phyloP scores from a whole-genome alignment of 2,797 vertebrate genomes.

The Pseudopleuronectes americanus region DNA sequence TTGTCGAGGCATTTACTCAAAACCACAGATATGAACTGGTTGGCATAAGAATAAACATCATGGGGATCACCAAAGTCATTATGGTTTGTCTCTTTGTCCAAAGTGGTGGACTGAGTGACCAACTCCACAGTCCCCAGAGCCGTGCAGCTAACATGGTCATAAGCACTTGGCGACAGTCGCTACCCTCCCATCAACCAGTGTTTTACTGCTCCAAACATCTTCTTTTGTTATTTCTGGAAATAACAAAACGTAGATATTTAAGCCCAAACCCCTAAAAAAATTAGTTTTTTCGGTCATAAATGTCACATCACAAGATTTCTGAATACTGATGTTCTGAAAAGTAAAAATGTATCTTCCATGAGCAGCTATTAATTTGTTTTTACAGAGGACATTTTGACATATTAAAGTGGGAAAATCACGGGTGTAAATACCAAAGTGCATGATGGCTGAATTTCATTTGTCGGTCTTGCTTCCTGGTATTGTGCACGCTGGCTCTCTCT shows the following conservation, averaged over 20 bases:
- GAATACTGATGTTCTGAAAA: background rate
- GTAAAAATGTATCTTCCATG: background rate
- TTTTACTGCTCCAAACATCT: background rate
- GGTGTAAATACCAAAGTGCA: background rate
- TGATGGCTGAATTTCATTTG: background rate
- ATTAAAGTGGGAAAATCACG: background rate
- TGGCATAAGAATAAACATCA: background rate
- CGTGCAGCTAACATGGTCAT: background rate
- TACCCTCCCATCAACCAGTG: background rate
- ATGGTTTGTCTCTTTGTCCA: background rate
- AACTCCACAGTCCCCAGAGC: background rate
- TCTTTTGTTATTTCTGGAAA: conserved; percentile 3
- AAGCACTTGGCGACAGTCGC: background rate
- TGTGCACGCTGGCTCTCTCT: background rate
- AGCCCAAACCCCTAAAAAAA: background rate
- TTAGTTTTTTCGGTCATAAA: background rate
- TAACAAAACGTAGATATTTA: background rate
- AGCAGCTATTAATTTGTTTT: background rate
- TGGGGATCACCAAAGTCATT: conserved; percentile 1
- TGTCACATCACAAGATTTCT: conserved; percentile 6
- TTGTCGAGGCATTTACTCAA: background rate
- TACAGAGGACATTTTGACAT: background rate
- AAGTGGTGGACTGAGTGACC: background rate
- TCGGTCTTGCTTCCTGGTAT: background rate
- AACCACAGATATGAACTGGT: background rate